Evolutionary conservation across 2,797 vertebrate genomes (phyloP).

Genomic region (Gobionotothen gibberifrons): DNA sequence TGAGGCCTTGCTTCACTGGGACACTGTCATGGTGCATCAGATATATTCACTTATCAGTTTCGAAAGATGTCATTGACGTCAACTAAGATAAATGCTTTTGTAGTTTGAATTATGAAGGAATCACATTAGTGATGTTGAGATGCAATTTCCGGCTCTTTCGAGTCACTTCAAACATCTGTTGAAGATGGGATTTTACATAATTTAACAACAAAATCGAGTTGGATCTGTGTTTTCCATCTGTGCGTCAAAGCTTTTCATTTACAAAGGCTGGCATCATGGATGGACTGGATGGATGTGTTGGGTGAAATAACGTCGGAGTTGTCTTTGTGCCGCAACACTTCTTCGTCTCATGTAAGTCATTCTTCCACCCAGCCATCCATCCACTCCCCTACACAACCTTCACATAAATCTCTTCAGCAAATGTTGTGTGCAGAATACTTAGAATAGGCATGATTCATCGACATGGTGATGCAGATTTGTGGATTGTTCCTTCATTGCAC

Average conservation of each 20-base stretch:
- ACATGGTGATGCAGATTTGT: conserved; percentile 66
- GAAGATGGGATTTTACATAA: conserved; percentile 75
- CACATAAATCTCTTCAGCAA: conserved; percentile 10
- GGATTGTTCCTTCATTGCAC: conserved; percentile 70
- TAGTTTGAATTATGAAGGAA: conserved; percentile 72
- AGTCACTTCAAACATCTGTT: conserved; percentile 76
- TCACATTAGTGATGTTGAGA: conserved; percentile 74
- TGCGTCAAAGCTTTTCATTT: conserved; percentile 30
- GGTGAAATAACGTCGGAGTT: conserved; percentile 15
- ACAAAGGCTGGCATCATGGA: conserved; percentile 30
- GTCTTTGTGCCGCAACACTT: conserved; percentile 9
- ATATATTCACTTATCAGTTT: conserved; percentile 65
- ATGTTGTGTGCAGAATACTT: conserved; percentile 54
- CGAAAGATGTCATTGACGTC: conserved; percentile 69
- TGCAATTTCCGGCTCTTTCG: conserved; percentile 68
- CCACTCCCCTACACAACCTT: conserved; percentile 23
- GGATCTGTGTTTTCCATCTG: conserved; percentile 53
- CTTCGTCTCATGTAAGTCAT: background rate
- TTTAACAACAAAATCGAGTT: conserved; percentile 62
- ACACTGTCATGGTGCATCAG: conserved; percentile 56
- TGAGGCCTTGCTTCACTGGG: conserved; percentile 62
- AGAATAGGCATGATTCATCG: conserved; percentile 68
- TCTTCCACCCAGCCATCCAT: background rate
- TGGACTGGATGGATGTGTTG: conserved; percentile 33
- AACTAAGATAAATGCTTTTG: conserved; percentile 67